These are phyloP conservation scores for Hydraecia micacea DNA, from an alignment of 2,888 invertebrate genomes.

Conservation along the genomic window DNA sequence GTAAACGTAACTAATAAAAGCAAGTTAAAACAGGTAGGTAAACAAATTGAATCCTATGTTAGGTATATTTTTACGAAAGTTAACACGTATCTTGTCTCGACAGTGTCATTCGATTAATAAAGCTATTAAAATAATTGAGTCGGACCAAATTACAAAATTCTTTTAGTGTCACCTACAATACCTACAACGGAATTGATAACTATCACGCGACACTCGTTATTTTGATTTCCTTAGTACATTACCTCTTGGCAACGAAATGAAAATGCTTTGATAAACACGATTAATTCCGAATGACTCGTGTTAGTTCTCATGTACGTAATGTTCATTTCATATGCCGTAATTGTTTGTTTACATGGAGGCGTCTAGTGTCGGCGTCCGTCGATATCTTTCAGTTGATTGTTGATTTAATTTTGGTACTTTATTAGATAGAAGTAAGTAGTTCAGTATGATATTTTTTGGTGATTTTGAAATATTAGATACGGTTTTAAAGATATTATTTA, in stretches of 20 bases:
- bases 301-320: conserved; percentile 68
- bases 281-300: conserved; percentile 80
- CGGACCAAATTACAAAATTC: conserved; percentile 78
- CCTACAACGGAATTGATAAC: conserved; percentile 73
- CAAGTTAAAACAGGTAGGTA: background rate
- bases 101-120: conserved; percentile 64
- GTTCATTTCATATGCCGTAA: conserved; percentile 74
- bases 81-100: conserved; percentile 37
- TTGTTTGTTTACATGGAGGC: conserved; percentile 75
- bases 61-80: conserved; percentile 8
- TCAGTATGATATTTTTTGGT: background rate
- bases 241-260: conserved; percentile 80
- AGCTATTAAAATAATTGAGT: conserved; percentile 74
- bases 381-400: conserved; percentile 61
- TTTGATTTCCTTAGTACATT: conserved; percentile 85
- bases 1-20: background rate
- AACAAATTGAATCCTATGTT: conserved; percentile 22
- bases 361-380: conserved; percentile 42
- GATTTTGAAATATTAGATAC: background rate
- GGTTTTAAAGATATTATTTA: background rate
- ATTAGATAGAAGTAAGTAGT: conserved; percentile 3
- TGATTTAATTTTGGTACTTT: conserved; percentile 47
- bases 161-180: conserved; percentile 71
- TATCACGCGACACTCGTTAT: conserved; percentile 84
- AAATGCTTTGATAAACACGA: conserved; percentile 81